Evolutionary conservation across 2,797 vertebrate genomes (phyloP).

Genomic region (Gambusia yucatana): DNA sequence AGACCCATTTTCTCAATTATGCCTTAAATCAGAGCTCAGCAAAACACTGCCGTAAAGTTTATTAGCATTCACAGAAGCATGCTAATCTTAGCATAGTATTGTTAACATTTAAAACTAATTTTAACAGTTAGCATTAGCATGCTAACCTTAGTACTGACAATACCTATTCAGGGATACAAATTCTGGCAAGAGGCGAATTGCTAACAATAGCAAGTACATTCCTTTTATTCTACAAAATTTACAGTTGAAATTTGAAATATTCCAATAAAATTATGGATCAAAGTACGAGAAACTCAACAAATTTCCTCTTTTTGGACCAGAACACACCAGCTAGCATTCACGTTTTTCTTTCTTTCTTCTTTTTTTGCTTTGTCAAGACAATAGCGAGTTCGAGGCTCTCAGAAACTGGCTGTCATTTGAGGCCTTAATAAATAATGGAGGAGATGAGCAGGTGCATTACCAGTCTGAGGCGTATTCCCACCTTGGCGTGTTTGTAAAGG

Average conservation of each 20-base stretch:
- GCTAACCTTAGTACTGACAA: not conserved
- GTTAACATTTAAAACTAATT: not conserved
- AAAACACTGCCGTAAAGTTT: not conserved
- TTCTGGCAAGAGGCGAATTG: not conserved
- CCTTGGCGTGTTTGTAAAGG: constrained; percentile 98
- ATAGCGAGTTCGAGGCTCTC: not conserved
- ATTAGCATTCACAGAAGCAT: not conserved
- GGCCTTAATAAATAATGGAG: not conserved
- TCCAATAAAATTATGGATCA: not conserved
- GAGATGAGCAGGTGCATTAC: not conserved
- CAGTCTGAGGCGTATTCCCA: constrained; percentile 47
- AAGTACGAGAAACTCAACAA: not conserved
- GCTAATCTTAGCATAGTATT: not conserved
- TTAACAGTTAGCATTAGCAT: not conserved
- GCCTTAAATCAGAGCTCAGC: not conserved
- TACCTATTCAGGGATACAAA: not conserved
- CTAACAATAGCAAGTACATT: not conserved
- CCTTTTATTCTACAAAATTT: not conserved
- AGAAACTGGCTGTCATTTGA: not conserved
- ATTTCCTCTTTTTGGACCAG: not conserved
- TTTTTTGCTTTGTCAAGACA: not conserved
- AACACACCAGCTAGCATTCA: not conserved
- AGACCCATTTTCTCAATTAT: not conserved
- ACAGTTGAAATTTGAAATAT: not conserved
- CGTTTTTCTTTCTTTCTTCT: not conserved